Percentiles rank a stretch among this genome's conserved stretches.
These are phyloP conservation scores for Heliothis subflexa DNA, from an alignment of 1,140 invertebrate species.

Conservation along the genomic window DNA sequence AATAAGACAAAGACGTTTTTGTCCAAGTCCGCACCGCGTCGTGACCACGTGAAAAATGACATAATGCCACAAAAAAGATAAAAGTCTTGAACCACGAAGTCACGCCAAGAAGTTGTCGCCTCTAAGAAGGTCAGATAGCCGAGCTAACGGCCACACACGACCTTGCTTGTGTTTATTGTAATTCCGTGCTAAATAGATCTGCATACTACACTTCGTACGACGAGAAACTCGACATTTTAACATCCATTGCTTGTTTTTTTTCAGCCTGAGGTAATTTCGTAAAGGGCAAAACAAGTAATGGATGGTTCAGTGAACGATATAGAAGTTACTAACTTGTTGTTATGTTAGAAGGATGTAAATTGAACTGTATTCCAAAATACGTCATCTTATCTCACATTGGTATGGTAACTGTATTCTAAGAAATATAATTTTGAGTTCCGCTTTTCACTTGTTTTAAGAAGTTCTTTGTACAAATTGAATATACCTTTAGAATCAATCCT, in stretches of 20 bases:
- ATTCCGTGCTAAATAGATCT: slow-evolving; percentile 36
- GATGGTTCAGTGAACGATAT: not conserved
- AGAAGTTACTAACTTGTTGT: not conserved
- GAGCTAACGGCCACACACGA: slow-evolving; percentile 57
- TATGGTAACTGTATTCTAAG: not conserved
- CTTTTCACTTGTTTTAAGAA: not conserved
- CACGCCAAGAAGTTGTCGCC: slow-evolving; percentile 34
- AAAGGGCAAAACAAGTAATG: not conserved
- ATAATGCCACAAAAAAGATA: slow-evolving; percentile 50
- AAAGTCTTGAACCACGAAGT: slow-evolving; percentile 48
- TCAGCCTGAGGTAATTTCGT: not conserved
- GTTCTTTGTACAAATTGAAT: not conserved
- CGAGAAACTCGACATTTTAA: not conserved
- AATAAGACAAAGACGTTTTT: slow-evolving; percentile 25
- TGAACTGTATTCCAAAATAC: not conserved
- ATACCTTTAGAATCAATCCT: not conserved
- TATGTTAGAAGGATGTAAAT: not conserved
- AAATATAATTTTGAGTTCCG: not conserved
- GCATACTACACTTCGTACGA: slow-evolving; percentile 13
- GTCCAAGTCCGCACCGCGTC: not conserved
- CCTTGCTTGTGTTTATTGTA: slow-evolving; percentile 52
- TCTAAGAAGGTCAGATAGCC: slow-evolving; percentile 37
- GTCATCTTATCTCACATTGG: not conserved
- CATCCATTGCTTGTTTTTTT: slow-evolving; percentile 13
- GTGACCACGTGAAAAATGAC: slow-evolving; percentile 43